Evolutionary conservation across 2,113 vertebrate genomes (phyloP).

Genomic region (Onychorhynchus coronatus): DNA sequence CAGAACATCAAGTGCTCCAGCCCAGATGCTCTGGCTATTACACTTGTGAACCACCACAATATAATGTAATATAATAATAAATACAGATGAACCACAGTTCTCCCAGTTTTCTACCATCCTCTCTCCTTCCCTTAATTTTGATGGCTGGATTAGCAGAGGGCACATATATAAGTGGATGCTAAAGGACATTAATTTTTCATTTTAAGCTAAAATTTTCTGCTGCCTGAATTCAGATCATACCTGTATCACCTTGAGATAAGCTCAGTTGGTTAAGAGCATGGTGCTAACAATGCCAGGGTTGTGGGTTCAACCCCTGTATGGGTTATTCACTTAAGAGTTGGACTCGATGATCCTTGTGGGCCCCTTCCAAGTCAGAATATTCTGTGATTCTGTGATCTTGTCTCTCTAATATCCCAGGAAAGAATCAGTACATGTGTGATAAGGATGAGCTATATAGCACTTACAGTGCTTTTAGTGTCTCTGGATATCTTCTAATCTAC

Average conservation of each 20-base stretch:
- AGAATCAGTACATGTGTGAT: not conserved
- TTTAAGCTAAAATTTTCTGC: not conserved
- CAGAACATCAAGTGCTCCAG: not conserved
- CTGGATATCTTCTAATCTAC: not conserved
- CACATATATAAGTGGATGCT: not conserved
- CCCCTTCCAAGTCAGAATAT: not conserved
- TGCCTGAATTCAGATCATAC: not conserved
- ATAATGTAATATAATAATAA: not conserved
- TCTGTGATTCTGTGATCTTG: not conserved
- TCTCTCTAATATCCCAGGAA: not conserved
- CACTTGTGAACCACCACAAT: not conserved
- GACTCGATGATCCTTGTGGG: not conserved
- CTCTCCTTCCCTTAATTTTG: not conserved
- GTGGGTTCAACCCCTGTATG: not conserved
- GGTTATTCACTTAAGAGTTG: not conserved
- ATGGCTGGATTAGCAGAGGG: not conserved
- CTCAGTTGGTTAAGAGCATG: not conserved
- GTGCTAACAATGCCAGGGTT: not conserved
- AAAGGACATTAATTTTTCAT: not conserved
- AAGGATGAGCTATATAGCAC: not conserved
- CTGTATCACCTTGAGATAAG: not conserved
- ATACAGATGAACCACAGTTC: not conserved
- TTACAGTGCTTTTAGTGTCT: not conserved
- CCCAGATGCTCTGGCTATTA: not conserved
- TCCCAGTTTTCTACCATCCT: not conserved